phyloP scores from a whole-genome alignment of 92 coral and sea anemone genomes.

The Bergia sp. region DNA sequence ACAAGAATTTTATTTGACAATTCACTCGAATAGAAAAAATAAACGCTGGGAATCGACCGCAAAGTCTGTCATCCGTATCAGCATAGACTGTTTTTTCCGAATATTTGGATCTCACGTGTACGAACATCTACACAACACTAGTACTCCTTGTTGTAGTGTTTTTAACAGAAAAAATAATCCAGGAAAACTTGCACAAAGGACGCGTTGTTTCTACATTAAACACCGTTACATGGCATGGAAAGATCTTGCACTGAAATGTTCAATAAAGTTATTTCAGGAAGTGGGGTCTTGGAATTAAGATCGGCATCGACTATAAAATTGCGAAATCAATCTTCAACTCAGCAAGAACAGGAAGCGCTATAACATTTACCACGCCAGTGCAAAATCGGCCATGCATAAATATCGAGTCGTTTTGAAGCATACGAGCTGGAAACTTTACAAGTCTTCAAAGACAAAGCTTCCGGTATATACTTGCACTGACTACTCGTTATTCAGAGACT shows the following conservation, averaged over 20 bases:
- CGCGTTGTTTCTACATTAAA: slow-evolving; percentile 1
- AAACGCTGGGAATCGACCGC: not conserved
- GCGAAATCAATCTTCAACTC: not conserved
- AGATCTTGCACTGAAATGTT: not conserved
- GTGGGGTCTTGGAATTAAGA: not conserved
- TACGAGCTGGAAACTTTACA: slow-evolving; percentile 32
- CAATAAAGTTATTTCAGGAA: slow-evolving; percentile 14
- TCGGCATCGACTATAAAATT: not conserved
- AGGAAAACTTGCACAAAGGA: slow-evolving; percentile 6
- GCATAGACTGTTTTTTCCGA: not conserved
- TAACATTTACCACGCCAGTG: slow-evolving; percentile 11
- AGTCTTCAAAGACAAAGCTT: slow-evolving; percentile 26
- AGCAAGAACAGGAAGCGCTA: slow-evolving; percentile 18
- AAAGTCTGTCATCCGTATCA: not conserved
- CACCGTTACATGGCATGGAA: not conserved
- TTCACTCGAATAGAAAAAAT: not conserved
- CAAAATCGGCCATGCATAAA: slow-evolving; percentile 36
- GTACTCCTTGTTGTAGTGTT: not conserved
- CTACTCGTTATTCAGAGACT: not conserved
- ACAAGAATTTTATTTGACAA: not conserved
- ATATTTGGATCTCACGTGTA: not conserved
- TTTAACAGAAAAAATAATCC: too few relatives aligned
- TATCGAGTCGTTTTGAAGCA: not conserved
- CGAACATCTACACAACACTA: not conserved
- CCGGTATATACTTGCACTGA: not conserved